Evolutionary conservation across 2,113 vertebrate genomes (phyloP).

Genomic region (Australoheros scitulus): DNA sequence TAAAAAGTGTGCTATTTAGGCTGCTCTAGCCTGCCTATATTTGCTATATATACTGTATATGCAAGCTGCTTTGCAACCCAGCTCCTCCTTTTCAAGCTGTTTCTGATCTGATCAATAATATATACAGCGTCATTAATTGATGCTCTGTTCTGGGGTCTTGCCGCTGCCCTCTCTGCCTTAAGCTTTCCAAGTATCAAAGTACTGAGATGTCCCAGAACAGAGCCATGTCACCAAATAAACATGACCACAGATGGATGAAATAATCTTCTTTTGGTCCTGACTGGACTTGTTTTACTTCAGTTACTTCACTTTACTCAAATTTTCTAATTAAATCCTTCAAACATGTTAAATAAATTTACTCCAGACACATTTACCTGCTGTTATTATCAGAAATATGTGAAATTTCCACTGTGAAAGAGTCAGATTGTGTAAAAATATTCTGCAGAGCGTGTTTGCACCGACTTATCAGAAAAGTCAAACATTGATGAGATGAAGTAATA

Average conservation of each 20-base stretch:
- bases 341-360: neutral
- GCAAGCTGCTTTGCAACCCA: neutral
- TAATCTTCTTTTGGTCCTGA: neutral
- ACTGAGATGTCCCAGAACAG: neutral
- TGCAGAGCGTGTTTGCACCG: neutral
- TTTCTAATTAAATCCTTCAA: neutral
- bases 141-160: neutral
- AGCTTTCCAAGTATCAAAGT: neutral
- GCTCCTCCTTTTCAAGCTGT: too few relatives aligned
- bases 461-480: neutral
- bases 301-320: neutral
- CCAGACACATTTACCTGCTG: neutral
- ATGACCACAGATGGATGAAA: neutral
- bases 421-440: neutral
- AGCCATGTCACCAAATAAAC: neutral
- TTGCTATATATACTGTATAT: neutral
- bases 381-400: neutral
- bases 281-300: neutral
- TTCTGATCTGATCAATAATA: neutral
- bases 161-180: neutral
- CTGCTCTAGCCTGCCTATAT: neutral
- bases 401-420: constrained; percentile 2
- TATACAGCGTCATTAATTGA: neutral
- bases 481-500: neutral
- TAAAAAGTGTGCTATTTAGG: neutral